Evolutionary conservation across 2,888 invertebrate genomes (phyloP).

Genomic region (Antheraea yamamai): DNA sequence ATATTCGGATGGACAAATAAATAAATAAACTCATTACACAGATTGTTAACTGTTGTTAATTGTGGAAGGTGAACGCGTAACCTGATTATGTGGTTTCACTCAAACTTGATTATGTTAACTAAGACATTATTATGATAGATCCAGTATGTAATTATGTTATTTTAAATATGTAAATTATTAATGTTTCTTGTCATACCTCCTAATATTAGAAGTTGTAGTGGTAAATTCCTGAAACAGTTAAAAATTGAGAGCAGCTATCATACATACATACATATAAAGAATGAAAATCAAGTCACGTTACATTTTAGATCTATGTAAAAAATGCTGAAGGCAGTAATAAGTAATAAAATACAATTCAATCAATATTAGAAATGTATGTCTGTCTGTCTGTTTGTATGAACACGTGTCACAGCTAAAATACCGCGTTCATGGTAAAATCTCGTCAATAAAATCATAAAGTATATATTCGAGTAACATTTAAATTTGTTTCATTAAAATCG

Average conservation of each 20-base stretch:
- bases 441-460: no score
- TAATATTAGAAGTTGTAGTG: neutral
- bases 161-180: neutral
- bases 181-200: neutral
- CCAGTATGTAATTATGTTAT: neutral
- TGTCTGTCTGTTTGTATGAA: no score
- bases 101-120: neutral
- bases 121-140: neutral
- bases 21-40: constrained; percentile 4
- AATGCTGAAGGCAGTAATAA: no score
- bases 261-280: no score
- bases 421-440: no score
- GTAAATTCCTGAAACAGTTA: neutral
- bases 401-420: no score
- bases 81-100: neutral
- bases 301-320: no score
- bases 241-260: neutral
- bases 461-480: no score
- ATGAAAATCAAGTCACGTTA: no score
- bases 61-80: neutral
- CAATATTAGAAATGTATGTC: no score
- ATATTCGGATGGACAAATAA: neutral
- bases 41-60: neutral
- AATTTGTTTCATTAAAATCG: no score
- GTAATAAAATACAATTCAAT: no score